phyloP scores from a whole-genome alignment of 2,888 invertebrate genomes.

The Sphinx pinastri region DNA sequence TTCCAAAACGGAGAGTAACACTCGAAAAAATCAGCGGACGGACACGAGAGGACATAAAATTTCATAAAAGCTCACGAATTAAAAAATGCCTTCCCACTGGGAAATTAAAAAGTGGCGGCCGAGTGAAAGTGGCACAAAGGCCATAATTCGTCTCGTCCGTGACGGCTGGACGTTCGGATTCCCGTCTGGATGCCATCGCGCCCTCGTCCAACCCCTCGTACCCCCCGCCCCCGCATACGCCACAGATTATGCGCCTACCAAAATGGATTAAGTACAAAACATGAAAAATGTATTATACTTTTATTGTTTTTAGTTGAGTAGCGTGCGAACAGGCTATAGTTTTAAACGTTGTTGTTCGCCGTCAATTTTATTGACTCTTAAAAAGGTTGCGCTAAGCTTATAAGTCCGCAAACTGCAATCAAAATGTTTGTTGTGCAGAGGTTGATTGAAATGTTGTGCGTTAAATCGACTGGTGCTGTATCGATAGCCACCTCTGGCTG shows the following conservation, averaged over 20 bases:
- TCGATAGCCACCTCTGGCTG: slow-evolving; percentile 5
- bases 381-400: slow-evolving; percentile 65
- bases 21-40: slow-evolving; percentile 60
- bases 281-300: slow-evolving; percentile 76
- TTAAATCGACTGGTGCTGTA: slow-evolving; percentile 8
- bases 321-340: slow-evolving; percentile 60
- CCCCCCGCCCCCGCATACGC: neutral
- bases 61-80: slow-evolving; percentile 76
- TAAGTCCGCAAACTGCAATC: slow-evolving; percentile 47
- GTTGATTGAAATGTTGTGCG: slow-evolving; percentile 21
- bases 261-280: slow-evolving; percentile 70
- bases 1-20: slow-evolving; percentile 49
- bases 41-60: slow-evolving; percentile 67
- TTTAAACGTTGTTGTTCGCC: slow-evolving; percentile 63
- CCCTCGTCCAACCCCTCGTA: neutral
- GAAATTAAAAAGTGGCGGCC: slow-evolving; percentile 72
- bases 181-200: slow-evolving; percentile 58
- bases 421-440: slow-evolving; percentile 41
- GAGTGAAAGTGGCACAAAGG: slow-evolving; percentile 77
- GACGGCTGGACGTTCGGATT: slow-evolving; percentile 62
- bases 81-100: slow-evolving; percentile 73
- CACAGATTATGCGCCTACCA: slow-evolving; percentile 32
- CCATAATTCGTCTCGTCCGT: slow-evolving; percentile 76
- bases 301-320: slow-evolving; percentile 67
- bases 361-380: slow-evolving; percentile 70